Conservation (phyloP, 2,888 invertebrate genomes). For the Notodonta dromedarius region DNA sequence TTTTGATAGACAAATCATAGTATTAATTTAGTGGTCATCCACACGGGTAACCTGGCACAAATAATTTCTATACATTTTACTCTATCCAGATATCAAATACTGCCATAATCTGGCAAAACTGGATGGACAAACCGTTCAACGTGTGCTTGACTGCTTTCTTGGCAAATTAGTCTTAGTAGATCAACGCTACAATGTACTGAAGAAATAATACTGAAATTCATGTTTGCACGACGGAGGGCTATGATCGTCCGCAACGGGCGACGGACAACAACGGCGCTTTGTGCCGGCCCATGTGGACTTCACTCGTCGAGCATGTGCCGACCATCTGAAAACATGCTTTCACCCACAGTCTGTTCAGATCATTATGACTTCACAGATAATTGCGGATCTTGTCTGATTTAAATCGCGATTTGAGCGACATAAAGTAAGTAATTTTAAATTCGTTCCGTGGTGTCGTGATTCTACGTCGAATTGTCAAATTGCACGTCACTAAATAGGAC, state of each 20-base stretch:
- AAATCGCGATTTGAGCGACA: conserved; percentile 1
- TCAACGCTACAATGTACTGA: too few relatives aligned
- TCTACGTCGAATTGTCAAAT: conserved; percentile 2
- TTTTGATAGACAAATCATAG: too few relatives aligned
- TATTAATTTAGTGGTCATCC: too few relatives aligned
- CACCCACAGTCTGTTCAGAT: conserved; percentile 30
- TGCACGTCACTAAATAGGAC: conserved; percentile 1
- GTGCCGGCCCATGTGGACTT: conserved; percentile 54
- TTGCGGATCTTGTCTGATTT: background rate
- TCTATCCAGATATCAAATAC: too few relatives aligned
- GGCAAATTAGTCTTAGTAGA: too few relatives aligned
- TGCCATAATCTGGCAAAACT: too few relatives aligned
- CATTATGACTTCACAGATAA: conserved; percentile 8
- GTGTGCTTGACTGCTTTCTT: too few relatives aligned
- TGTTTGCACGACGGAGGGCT: conserved; percentile 6
- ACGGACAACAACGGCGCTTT: conserved; percentile 58
- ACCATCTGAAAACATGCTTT: conserved; percentile 58
- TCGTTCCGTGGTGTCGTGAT: background rate
- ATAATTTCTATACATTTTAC: too few relatives aligned
- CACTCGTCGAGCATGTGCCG: conserved; percentile 58
- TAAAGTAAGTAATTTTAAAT: background rate
- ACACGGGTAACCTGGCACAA: too few relatives aligned
- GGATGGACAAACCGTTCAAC: too few relatives aligned
- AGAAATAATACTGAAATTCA: background rate
- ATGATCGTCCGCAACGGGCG: conserved; percentile 12